Percentiles rank a stretch among this genome's conserved stretches.
phyloP scores from a whole-genome alignment of 1,140 invertebrate genomes.

The Sitobion miscanthi region DNA sequence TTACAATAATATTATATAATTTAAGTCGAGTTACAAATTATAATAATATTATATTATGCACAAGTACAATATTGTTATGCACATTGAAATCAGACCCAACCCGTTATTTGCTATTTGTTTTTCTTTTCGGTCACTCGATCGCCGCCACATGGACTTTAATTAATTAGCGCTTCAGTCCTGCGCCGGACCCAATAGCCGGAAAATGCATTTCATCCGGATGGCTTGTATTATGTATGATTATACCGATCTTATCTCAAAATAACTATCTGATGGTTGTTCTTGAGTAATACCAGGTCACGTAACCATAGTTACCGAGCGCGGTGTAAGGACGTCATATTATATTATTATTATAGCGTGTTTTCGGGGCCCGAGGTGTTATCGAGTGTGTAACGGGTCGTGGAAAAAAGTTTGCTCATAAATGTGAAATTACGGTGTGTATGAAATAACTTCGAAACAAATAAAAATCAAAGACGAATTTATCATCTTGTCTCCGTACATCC shows the following conservation, averaged over 20 bases:
- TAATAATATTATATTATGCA: neutral
- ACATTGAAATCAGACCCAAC: neutral
- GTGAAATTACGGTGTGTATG: neutral
- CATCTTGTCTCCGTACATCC: neutral
- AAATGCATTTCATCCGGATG: slow-evolving; percentile 16
- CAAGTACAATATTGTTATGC: too few species aligned
- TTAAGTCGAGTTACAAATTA: neutral
- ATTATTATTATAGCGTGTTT: neutral
- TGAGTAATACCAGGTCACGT: neutral
- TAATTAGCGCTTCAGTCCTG: neutral
- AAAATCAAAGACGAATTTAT: slow-evolving; percentile 26
- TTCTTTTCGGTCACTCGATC: neutral
- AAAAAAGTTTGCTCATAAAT: slow-evolving; percentile 47
- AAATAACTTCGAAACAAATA: slow-evolving; percentile 17
- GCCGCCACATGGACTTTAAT: neutral
- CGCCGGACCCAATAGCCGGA: neutral
- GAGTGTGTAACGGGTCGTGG: neutral
- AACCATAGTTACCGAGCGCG: neutral
- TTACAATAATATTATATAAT: too few species aligned
- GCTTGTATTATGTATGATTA: slow-evolving; percentile 10
- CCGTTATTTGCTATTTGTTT: neutral
- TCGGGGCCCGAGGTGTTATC: neutral
- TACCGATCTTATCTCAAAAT: neutral
- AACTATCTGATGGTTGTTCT: neutral
- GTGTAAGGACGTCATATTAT: neutral